These are phyloP conservation scores for Grantiella picta DNA, from an alignment of 2,113 vertebrate genomes.

Conservation along the genomic window DNA sequence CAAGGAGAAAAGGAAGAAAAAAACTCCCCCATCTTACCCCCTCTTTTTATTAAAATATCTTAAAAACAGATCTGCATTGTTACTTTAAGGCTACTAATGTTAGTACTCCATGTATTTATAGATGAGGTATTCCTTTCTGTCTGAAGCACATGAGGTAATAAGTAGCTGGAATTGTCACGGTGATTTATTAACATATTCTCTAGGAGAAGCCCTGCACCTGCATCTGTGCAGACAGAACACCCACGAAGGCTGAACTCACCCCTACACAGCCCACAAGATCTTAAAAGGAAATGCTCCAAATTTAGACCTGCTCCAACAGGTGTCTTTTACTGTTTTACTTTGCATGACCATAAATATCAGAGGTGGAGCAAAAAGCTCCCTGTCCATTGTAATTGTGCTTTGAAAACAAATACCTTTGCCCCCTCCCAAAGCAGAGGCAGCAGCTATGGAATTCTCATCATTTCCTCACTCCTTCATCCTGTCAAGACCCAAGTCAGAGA, in stretches of 20 bases:
- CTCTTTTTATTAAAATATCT: slow-evolving; percentile 31
- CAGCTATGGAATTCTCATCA: slow-evolving; percentile 70
- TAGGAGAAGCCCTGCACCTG: slow-evolving; percentile 73
- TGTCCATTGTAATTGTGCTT: slow-evolving; percentile 29
- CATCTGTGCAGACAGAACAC: slow-evolving; percentile 59
- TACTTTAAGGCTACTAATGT: slow-evolving; percentile 33
- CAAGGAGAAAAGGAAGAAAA: neutral
- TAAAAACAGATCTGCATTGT: slow-evolving; percentile 48
- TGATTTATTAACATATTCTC: slow-evolving; percentile 80
- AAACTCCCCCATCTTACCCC: neutral
- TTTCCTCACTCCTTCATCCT: slow-evolving; percentile 72
- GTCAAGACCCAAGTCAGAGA: slow-evolving; percentile 55
- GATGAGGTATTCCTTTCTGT: slow-evolving; percentile 64
- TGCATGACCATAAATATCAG: slow-evolving; percentile 64
- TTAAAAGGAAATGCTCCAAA: slow-evolving; percentile 67
- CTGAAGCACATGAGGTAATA: slow-evolving; percentile 67
- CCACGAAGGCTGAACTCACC: slow-evolving; percentile 56
- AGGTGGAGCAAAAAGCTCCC: slow-evolving; percentile 57
- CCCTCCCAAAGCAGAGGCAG: slow-evolving; percentile 14
- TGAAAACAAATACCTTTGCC: slow-evolving; percentile 60
- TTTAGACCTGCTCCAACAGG: slow-evolving; percentile 72
- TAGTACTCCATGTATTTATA: slow-evolving; percentile 38
- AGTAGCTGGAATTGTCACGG: slow-evolving; percentile 64
- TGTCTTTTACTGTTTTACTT: slow-evolving; percentile 67
- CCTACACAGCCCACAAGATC: slow-evolving; percentile 47